Evolutionary conservation across 2,888 invertebrate genomes (phyloP).

Genomic region (Noctua comes): DNA sequence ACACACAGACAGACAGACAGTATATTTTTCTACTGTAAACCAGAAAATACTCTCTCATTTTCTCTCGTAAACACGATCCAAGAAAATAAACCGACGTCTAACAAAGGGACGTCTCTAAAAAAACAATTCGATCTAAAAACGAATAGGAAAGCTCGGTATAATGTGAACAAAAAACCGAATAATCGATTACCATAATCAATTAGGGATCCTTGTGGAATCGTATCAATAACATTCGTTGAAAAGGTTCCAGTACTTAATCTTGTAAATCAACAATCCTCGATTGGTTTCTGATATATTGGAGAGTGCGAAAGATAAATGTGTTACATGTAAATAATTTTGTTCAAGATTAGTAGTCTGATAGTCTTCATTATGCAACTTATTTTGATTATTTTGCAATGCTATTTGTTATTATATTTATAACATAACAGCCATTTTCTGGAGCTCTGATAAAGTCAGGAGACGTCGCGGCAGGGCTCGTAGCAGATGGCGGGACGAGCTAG

Average conservation of each 20-base stretch:
- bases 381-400: neutral
- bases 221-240: constrained; percentile 52
- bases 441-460: no score
- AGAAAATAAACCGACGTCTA: constrained; percentile 17
- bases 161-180: constrained; percentile 29
- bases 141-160: constrained; percentile 15
- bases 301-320: constrained; percentile 9
- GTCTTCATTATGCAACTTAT: neutral
- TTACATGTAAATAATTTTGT: constrained; percentile 2
- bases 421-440: neutral
- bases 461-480: no score
- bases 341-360: neutral
- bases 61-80: constrained; percentile 19
- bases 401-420: no score
- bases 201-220: constrained; percentile 39
- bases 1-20: no score
- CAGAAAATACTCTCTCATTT: constrained; percentile 17
- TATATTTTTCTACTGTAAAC: constrained; percentile 25
- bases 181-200: constrained; percentile 58
- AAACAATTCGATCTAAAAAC: constrained; percentile 42
- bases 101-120: constrained; percentile 24
- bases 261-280: constrained; percentile 44
- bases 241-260: constrained; percentile 42
- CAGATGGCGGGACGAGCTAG: no score
- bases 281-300: constrained; percentile 16